These are phyloP conservation scores for Prinia subflava DNA, from an alignment of 2,113 vertebrate species.

Conservation along the genomic window DNA sequence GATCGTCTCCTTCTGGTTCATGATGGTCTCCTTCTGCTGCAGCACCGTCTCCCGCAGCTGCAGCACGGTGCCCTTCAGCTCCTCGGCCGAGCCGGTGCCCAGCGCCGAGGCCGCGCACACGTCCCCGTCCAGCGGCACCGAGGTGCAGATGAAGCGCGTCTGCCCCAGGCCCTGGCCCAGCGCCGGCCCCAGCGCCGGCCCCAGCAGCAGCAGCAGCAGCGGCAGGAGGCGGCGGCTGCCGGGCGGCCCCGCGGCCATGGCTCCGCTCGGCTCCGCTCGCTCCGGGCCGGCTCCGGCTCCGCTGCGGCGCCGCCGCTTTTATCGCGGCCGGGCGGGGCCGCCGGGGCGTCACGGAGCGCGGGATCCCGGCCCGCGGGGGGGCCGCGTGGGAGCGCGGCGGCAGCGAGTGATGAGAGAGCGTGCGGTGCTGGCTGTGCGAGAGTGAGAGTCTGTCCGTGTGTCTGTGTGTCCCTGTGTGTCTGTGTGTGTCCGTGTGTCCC, in stretches of 20 bases:
- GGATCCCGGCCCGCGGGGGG: slow-evolving; percentile 61
- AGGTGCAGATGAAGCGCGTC: slow-evolving; percentile 95
- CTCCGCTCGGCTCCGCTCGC: slow-evolving; percentile 30
- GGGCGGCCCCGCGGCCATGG: slow-evolving; percentile 68
- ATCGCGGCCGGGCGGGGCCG: slow-evolving; percentile 32
- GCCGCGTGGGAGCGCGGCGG: not conserved
- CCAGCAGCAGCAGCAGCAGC: slow-evolving; percentile 61
- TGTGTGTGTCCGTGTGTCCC: not conserved
- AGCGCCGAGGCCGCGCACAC: slow-evolving; percentile 89
- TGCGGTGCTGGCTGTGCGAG: not conserved
- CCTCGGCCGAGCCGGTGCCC: slow-evolving; percentile 86
- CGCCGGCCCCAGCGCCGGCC: slow-evolving; percentile 64
- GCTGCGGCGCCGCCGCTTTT: slow-evolving; percentile 70
- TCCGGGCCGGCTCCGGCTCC: slow-evolving; percentile 33
- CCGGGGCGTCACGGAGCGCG: slow-evolving; percentile 42
- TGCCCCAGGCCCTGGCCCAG: slow-evolving; percentile 85
- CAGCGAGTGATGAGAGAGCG: not conserved
- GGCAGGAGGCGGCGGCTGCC: slow-evolving; percentile 23
- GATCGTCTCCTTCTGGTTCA: slow-evolving; percentile 95
- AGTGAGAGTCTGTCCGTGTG: not conserved
- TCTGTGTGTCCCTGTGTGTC: not conserved
- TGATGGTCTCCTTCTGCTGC: slow-evolving; percentile 96
- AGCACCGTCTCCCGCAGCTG: slow-evolving; percentile 95
- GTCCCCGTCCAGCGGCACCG: slow-evolving; percentile 95
- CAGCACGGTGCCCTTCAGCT: slow-evolving; percentile 87